Evolutionary conservation across 2,113 vertebrate genomes (phyloP), one percentile per base, ranked within the genome.

Genomic region (Saccopteryx leptura): DNA sequence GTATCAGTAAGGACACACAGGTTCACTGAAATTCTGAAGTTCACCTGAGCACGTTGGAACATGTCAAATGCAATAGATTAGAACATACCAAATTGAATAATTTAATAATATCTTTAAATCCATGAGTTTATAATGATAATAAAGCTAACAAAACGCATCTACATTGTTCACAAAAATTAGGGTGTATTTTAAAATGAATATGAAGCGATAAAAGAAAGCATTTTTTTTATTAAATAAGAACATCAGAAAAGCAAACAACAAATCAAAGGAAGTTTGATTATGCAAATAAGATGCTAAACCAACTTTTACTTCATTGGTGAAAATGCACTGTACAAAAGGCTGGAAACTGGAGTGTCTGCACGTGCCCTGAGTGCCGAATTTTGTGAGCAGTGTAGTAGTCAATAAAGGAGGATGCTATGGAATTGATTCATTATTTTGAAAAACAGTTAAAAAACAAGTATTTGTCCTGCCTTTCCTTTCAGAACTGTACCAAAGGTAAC

Each of bases 401-500:
- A 80, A 85, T 58, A 80, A 6, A 46, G 2, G 48, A 78, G 10
- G 83, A 54, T 65, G 23, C 50, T 31, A 17, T 79, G 23, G 21
- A 84, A 79, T 93, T 14, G 46, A 48, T 39, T 46, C 48, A 74
- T 61, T 90, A 78, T 79, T 93, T 79, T 66, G 33, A 85, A 93
- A 96, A 79, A 23, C 23, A 90, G 10, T 94, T 6, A 84, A 82
- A 88, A 24, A 15, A 54, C 58, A 76, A 76, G 28, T 23, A 80
- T 65, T 89, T 79, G 28, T 72, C 80, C 50, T 93, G 18, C 12
- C 14, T 86, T 79, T 93, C 60, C 50, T 74, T 10, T 68, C n/a
- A 68, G 24, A 72, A 75, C 50, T 75, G 9, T 90, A 86, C 81
- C 48, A 71, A 21, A 58, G 28, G 50, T 90, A 96, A 87, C 61